Conservation (phyloP, 2,797 vertebrate genomes). For the Chiroxiphia lanceolata region DNA sequence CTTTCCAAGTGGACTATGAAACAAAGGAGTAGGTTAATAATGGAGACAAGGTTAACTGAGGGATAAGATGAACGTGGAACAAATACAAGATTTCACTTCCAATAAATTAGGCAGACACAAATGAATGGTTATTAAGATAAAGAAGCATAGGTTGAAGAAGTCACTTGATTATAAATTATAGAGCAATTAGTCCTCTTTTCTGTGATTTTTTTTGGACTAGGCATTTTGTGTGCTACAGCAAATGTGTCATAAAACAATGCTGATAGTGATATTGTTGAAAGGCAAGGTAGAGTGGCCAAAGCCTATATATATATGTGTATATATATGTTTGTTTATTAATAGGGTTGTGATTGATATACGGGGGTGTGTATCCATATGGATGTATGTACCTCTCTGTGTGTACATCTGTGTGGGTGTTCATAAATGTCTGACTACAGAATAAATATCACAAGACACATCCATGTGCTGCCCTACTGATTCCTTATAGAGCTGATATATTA, state of each 20-base stretch:
- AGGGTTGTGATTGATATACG: not conserved
- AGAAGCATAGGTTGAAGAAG: constrained; percentile 67
- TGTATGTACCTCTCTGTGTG: not conserved
- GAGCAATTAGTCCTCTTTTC: constrained; percentile 69
- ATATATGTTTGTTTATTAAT: not conserved
- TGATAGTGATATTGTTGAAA: constrained; percentile 49
- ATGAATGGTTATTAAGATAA: constrained; percentile 73
- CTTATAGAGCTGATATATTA: not conserved
- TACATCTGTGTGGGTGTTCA: not conserved
- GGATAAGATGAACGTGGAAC: constrained; percentile 29
- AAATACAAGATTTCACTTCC: constrained; percentile 61
- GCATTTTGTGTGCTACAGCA: constrained; percentile 48
- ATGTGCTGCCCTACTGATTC: not conserved
- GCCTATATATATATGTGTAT: not conserved
- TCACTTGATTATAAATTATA: constrained; percentile 73
- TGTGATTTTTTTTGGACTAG: not conserved
- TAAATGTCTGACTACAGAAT: not conserved
- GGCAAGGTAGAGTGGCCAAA: not conserved
- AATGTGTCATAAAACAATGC: constrained; percentile 53
- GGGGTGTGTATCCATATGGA: not conserved
- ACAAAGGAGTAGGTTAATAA: constrained; percentile 55
- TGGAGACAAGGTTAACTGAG: constrained; percentile 52
- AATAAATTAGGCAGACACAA: constrained; percentile 66
- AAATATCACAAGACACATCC: not conserved
- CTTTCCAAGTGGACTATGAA: not conserved